Base-by-base conservation (phyloP, 2,888 invertebrate species). In the Antheraea assamensis region DNA sequence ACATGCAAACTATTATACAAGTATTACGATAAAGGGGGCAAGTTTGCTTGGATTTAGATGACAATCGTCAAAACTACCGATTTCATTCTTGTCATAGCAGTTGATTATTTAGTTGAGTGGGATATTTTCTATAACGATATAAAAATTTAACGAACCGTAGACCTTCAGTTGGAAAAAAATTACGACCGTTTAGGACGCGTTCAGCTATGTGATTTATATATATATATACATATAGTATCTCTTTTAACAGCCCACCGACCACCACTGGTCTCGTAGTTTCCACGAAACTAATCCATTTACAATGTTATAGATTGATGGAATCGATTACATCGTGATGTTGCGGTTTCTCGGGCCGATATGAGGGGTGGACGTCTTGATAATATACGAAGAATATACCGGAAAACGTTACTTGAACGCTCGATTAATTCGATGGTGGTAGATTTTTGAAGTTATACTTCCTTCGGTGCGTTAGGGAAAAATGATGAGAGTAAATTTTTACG, bases 211-310 rank as follows among this genome's bases (percentile, higher is more conserved):
- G 61, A 30, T 30, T 64, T 17, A 30, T 17, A n/a, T 68, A n/a
- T n/a, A n/a, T n/a, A n/a, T n/a, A n/a, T n/a, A 31, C n/a, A 21
- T n/a, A 68, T 68, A 19, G 31, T 68, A 68, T 68, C 21, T 19
- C n/a, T 68, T 68, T 68, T 8, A 68, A 31, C 66, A 68, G 7
- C 21, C 24, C 21, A 68, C 21, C 17, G 64, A 17, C 30, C 64
- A 17, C 30, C 64, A 17, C 17, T 64, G 64, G 30, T 13, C 1
- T 68, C 68, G 19, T 47, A 75, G 71, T 75, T 76, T 74, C 75
- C 77, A 72, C 75, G 77, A 79, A 77, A 76, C 75, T 75, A 76
- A 80, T 80, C 77, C 77, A 79, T 78, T 78, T 76, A 77, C 75
- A 68, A 74, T 70, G 74, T 72, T 75, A 74, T 70, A 73, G 74